Conservation (phyloP, 1,140 invertebrate genomes). For the Drosophila lacteicornis region DNA sequence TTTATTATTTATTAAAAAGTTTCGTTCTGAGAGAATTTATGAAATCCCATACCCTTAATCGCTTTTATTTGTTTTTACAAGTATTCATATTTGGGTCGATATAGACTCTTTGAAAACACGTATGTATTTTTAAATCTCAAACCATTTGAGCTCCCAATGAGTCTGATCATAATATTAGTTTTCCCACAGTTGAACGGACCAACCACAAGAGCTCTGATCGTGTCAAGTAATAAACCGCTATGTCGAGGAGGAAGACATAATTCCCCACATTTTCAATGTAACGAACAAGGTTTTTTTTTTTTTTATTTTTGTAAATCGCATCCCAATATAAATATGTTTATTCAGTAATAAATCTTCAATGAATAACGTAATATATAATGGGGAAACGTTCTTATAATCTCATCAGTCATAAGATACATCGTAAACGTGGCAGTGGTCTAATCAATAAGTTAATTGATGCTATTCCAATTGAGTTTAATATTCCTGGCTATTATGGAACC, state of each 20-base stretch:
- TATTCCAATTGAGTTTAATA: too few species aligned
- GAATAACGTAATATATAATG: neutral
- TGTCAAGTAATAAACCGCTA: neutral
- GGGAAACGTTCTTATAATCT: neutral
- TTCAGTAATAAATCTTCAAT: neutral
- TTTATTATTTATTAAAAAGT: too few species aligned
- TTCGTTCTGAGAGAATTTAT: too few species aligned
- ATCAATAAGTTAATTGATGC: too few species aligned
- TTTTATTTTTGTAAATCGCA: neutral
- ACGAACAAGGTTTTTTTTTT: too few species aligned
- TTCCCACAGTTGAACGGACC: neutral
- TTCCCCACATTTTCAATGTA: neutral
- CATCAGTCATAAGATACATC: too few species aligned
- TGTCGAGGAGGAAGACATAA: neutral
- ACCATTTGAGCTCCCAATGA: conserved; percentile 17
- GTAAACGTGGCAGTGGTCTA: too few species aligned
- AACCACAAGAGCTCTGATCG: neutral
- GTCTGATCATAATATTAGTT: neutral
- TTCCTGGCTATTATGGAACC: too few species aligned
- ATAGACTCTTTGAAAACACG: neutral
- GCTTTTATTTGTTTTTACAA: too few species aligned
- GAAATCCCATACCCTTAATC: too few species aligned
- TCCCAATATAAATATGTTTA: neutral
- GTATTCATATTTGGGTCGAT: too few species aligned
- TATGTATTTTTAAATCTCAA: conserved; percentile 19